A percentile compares a stretch with the other conserved stretches of the same genome.
Conservation (phyloP, 2,797 vertebrate genomes). For the Erethizon dorsatum region DNA sequence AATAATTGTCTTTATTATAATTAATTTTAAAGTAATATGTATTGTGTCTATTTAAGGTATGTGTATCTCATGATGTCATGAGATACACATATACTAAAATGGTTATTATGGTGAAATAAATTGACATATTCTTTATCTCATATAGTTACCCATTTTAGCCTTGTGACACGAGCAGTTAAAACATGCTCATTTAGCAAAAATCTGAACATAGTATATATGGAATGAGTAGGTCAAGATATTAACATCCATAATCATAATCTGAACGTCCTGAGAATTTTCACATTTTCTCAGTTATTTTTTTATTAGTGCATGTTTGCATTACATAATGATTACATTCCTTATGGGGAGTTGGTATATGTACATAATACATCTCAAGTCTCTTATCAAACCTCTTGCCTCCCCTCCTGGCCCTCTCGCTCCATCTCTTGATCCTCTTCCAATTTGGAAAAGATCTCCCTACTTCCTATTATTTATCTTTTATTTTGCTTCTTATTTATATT, state of each 20-base stretch:
- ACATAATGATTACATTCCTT: not conserved
- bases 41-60: not conserved
- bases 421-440: not conserved
- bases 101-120: not conserved
- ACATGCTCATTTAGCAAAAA: not conserved
- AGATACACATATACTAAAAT: not conserved
- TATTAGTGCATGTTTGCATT: not conserved
- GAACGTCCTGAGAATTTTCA: not conserved
- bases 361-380: not conserved
- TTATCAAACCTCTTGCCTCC: not conserved
- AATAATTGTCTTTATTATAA: not conserved
- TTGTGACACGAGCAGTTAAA: not conserved
- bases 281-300: not conserved
- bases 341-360: not conserved
- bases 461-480: not conserved
- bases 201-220: not conserved
- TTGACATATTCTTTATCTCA: not conserved
- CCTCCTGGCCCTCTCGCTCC: not conserved
- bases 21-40: not conserved
- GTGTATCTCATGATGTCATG: not conserved
- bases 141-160: not conserved
- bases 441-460: not conserved
- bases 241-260: not conserved
- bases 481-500: not conserved
- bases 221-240: not conserved